phyloP scores from a whole-genome alignment of 2,797 vertebrate species.

The Mycteria americana region DNA sequence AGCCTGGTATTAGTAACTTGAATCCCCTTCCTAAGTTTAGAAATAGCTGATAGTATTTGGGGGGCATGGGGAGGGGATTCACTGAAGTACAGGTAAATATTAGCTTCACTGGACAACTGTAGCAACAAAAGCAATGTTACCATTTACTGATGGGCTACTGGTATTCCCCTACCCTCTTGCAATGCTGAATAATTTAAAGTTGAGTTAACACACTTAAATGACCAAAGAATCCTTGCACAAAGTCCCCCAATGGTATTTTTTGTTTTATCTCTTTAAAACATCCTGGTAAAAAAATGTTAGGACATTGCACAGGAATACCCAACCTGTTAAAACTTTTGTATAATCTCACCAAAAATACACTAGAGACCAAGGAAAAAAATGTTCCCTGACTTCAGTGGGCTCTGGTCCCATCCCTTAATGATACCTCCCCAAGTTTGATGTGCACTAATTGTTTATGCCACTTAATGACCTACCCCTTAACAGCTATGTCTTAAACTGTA shows the following conservation, averaged over 20 bases:
- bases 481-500: background rate
- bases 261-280: background rate
- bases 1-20: background rate
- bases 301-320: background rate
- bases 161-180: background rate
- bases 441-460: background rate
- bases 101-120: background rate
- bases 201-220: background rate
- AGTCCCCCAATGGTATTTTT: background rate
- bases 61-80: background rate
- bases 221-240: background rate
- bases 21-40: background rate
- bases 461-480: background rate
- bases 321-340: background rate
- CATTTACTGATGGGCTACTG: background rate
- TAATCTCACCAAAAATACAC: background rate
- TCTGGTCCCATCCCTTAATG: background rate
- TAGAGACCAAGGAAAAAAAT: background rate
- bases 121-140: background rate
- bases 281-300: background rate
- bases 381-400: background rate
- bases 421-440: background rate
- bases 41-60: background rate
- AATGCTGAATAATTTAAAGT: background rate
- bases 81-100: background rate